A percentile compares a stretch with the other conserved stretches of the same genome.
These are phyloP conservation scores for Podarcis cretensis DNA, from an alignment of 2,113 vertebrate species.

Conservation along the genomic window DNA sequence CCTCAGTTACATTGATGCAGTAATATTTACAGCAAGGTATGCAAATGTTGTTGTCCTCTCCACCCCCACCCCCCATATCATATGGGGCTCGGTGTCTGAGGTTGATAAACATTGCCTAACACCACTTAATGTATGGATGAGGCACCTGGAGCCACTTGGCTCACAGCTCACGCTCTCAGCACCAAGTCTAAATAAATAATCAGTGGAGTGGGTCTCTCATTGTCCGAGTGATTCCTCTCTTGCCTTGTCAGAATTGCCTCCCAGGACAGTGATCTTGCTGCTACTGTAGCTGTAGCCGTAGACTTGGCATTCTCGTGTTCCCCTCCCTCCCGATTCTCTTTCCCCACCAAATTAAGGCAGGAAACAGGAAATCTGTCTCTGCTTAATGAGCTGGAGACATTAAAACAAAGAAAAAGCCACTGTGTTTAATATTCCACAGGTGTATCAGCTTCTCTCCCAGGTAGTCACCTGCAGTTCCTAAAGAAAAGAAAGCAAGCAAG, in stretches of 20 bases:
- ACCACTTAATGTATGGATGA: not conserved
- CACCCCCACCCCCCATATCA: no score
- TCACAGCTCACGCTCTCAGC: not conserved
- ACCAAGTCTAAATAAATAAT: not conserved
- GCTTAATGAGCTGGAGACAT: not conserved
- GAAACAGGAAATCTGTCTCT: not conserved
- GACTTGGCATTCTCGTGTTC: no score
- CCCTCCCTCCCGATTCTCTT: not conserved
- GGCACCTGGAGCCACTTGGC: not conserved
- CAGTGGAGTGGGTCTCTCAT: no score
- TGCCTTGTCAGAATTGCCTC: not conserved
- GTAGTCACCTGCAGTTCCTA: constrained; percentile 6
- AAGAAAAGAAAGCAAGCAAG: not conserved
- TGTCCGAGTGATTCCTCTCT: not conserved
- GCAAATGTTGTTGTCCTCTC: no score
- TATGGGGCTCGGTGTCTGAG: no score
- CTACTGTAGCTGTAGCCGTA: not conserved
- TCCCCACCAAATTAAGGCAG: not conserved
- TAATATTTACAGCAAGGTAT: no score
- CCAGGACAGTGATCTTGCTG: no score
- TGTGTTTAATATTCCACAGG: constrained; percentile 1
- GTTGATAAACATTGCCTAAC: not conserved
- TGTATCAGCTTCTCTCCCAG: not conserved
- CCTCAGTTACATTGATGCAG: no score
- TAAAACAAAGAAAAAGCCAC: not conserved